Percentiles rank a stretch among this genome's conserved stretches.
Evolutionary conservation across 2,888 invertebrate genomes (phyloP).

Genomic region (Spilarctia lutea): DNA sequence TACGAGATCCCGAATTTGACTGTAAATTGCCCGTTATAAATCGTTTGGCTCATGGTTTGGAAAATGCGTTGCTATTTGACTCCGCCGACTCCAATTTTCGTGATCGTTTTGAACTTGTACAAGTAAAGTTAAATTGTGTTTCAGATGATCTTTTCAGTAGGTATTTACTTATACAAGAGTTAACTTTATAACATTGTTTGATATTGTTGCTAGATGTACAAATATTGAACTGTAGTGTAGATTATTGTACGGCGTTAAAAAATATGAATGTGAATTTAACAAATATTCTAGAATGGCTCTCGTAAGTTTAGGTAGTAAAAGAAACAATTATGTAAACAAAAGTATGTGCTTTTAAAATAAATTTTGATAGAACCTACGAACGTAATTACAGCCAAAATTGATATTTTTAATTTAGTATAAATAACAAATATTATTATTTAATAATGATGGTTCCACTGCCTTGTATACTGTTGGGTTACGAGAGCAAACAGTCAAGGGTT

Average conservation of each 20-base stretch:
- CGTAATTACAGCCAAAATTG: not conserved
- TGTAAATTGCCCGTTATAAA: constrained; percentile 15
- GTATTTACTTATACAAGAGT: not conserved
- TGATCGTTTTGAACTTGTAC: constrained; percentile 10
- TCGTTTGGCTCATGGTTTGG: constrained; percentile 16
- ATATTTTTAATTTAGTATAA: not conserved
- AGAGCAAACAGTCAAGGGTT: constrained; percentile 42
- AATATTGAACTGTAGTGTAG: not conserved
- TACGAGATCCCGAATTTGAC: constrained; percentile 1
- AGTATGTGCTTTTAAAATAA: not conserved
- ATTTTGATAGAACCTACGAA: no score
- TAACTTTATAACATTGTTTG: not conserved
- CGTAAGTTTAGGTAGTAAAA: not conserved
- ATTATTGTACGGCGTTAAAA: not conserved
- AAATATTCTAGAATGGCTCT: not conserved
- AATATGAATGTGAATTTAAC: not conserved
- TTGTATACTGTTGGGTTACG: constrained; percentile 43
- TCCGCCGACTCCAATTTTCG: constrained; percentile 10
- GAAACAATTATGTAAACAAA: not conserved
- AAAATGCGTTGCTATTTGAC: constrained; percentile 17
- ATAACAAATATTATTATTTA: not conserved
- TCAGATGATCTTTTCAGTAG: not conserved
- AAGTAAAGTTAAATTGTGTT: constrained; percentile 16
- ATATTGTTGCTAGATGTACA: not conserved
- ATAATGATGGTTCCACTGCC: not conserved